Evolutionary conservation across 1,140 invertebrate species (phyloP), one percentile per base, ranked within the genome.

Genomic region (Himalopsyche phryganea): DNA sequence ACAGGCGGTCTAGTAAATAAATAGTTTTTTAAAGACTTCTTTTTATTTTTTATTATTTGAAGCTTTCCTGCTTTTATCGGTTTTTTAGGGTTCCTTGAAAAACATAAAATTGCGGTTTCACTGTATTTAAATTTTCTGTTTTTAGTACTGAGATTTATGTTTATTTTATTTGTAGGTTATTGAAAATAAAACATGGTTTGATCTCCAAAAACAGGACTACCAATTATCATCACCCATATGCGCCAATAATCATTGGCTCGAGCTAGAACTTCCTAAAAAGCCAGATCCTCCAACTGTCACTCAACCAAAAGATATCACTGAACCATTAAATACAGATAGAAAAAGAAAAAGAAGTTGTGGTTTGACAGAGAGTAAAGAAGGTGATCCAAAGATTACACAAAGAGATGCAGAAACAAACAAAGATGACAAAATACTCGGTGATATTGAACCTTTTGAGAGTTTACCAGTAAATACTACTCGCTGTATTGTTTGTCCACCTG

Each of bases 171-270:
- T 50, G 15, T 10, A 63, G 61, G 50, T 62, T 17, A 28, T 55
- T n/a, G 7, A 50, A 10, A 36, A 59, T 48, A 55, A 52, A 19
- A 4, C 38, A 6, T 64, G 62, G 62, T 64, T 57, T 19, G 60
- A 64, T 50, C 45, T 64, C 14, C 17, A 58, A 36, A 23, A 64
- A 11, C 57, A 60, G 35, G 42, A 64, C 23, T 58, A 64, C 47
- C 62, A 64, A 50, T 14, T 50, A 11, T 52, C 58, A 5, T 18
- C 32, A 28, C 58, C 62, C 2, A 6, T 44, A 4, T 64, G 62
- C 36, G 11, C 36, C 5, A 50, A 56, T 28, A 45, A 23, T 28
- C 32, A 35, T 42, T 15, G 11, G 20, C 42, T 49, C 23, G 38
- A 50, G 15, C 35, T 17, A 2, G 32, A 15, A 20, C 13, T n/a